phyloP scores from a whole-genome alignment of 2,888 invertebrate genomes.

The Thereva nobilitata region DNA sequence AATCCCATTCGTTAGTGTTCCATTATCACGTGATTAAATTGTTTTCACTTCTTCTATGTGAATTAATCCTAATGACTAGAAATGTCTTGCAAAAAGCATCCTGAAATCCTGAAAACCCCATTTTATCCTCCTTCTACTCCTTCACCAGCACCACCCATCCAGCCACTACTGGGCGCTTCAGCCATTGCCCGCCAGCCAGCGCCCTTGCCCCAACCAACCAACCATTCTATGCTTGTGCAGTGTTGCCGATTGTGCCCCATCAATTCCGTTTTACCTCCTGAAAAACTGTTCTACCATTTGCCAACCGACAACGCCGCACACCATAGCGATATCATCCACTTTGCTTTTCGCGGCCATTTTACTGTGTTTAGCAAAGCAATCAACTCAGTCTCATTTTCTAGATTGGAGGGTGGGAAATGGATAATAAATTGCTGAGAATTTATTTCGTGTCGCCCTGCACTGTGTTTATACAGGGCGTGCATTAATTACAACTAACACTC shows the following conservation, averaged over 20 bases:
- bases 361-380: constrained; percentile 33
- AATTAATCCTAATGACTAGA: constrained; percentile 32
- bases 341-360: constrained; percentile 26
- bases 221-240: too few relatives aligned
- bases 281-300: too few relatives aligned
- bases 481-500: constrained; percentile 29
- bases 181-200: too few relatives aligned
- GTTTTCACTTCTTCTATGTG: constrained; percentile 21
- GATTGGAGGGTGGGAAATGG: constrained; percentile 10
- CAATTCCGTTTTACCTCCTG: too few relatives aligned
- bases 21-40: constrained; percentile 31
- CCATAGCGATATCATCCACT: constrained; percentile 17
- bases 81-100: constrained; percentile 26
- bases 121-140: constrained; percentile 21
- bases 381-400: constrained; percentile 27
- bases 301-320: too few relatives aligned
- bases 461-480: constrained; percentile 25
- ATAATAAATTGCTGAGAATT: constrained; percentile 31
- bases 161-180: neutral
- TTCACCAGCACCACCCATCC: constrained; percentile 9
- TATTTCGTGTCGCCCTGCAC: constrained; percentile 30
- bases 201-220: too few relatives aligned
- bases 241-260: too few relatives aligned
- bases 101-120: neutral
- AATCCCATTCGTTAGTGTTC: constrained; percentile 19